Percentiles rank a stretch among this genome's conserved stretches.
Evolutionary conservation across 2,797 vertebrate species (phyloP).

Genomic region (Sebastes hopkinsi): DNA sequence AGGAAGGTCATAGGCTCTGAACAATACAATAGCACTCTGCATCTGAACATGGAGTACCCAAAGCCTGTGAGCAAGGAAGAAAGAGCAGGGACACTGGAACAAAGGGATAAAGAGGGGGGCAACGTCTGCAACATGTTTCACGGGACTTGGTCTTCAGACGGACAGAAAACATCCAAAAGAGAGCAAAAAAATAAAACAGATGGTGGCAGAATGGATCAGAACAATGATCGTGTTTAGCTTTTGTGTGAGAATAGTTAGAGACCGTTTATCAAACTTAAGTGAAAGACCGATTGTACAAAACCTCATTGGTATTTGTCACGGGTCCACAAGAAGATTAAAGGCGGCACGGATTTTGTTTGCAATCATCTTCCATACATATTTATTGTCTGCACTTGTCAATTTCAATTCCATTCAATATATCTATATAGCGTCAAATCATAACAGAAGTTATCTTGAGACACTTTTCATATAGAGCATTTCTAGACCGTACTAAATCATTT

Average conservation of each 20-base stretch:
- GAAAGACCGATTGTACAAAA: background rate
- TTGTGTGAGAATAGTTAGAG: background rate
- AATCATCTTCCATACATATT: background rate
- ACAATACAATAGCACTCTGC: slow-evolving; percentile 73
- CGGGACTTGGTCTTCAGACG: background rate
- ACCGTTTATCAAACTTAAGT: background rate
- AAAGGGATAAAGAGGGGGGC: slow-evolving; percentile 35
- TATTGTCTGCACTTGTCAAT: background rate
- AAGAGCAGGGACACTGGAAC: slow-evolving; percentile 51
- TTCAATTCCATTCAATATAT: too few relatives aligned
- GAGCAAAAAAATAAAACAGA: background rate
- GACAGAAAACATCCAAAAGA: slow-evolving; percentile 3
- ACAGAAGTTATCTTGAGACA: too few relatives aligned
- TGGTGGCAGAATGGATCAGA: background rate
- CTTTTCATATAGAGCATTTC: too few relatives aligned
- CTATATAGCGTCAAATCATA: too few relatives aligned
- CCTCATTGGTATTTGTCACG: background rate
- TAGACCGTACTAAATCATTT: too few relatives aligned
- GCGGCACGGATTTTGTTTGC: rapidly evolving
- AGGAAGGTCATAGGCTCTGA: slow-evolving; percentile 77
- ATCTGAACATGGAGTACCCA: slow-evolving; percentile 60
- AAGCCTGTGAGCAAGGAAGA: slow-evolving; percentile 15
- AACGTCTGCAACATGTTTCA: background rate
- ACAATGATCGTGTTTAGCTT: background rate
- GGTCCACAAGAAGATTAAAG: background rate